These are phyloP conservation scores for Cepaea nemoralis DNA, from an alignment of 1,140 invertebrate species.

Conservation along the genomic window DNA sequence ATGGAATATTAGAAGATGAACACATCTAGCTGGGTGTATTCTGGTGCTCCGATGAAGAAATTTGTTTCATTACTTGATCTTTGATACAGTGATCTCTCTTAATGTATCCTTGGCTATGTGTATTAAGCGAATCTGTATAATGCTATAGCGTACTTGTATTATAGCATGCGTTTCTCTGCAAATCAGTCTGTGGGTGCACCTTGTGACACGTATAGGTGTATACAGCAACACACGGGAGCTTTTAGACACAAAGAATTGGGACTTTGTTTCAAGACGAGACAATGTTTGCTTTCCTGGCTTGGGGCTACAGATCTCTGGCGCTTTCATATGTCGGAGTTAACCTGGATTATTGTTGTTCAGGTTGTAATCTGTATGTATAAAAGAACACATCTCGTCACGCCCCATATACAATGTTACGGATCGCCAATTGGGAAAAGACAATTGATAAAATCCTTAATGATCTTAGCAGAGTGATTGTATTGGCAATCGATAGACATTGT, in stretches of 20 bases:
- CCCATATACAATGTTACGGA: background rate
- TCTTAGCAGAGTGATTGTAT: background rate
- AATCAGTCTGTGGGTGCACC: too few species aligned
- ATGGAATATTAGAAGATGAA: too few species aligned
- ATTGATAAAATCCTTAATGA: background rate
- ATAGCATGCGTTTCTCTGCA: too few species aligned
- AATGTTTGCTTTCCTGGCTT: background rate
- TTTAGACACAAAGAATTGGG: background rate
- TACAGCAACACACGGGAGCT: background rate
- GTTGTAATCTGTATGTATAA: too few species aligned
- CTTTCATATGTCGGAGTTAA: background rate
- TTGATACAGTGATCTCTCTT: too few species aligned
- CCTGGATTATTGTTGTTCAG: too few species aligned
- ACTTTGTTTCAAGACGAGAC: background rate
- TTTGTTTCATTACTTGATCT: too few species aligned
- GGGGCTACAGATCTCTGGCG: background rate
- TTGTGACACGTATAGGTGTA: background rate
- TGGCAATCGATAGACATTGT: background rate
- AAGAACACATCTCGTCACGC: background rate
- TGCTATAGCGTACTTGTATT: too few species aligned
- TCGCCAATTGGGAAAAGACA: background rate
- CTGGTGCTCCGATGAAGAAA: too few species aligned
- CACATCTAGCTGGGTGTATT: too few species aligned
- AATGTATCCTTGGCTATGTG: too few species aligned
- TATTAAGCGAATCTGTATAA: too few species aligned